Evolutionary conservation across 2,797 vertebrate species (phyloP), one percentile per base, ranked within the genome.

Genomic region (Phyllotis vaccarum): DNA sequence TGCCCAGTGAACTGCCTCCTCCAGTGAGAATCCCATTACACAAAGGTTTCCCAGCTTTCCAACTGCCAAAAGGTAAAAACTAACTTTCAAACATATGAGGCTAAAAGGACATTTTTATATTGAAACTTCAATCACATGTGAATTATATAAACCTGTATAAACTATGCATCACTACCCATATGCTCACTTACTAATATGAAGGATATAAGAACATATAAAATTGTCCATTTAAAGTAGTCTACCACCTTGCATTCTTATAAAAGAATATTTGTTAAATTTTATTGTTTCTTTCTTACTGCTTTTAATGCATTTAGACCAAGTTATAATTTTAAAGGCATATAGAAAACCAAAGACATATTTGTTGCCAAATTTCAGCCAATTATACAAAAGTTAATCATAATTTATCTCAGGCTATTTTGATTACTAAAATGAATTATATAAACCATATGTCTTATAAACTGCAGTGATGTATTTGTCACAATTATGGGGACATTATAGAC

Each of bases 261-360:
- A 86, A 58, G 9, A 91, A 62, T 52, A 79, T 16, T 49, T 66
- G 0, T 46, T 72, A 66, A 75, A 79, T 75, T 80, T 2, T 85
- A 22, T 75, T 27, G 31, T 76, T 87, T 2, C 5, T 93, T 83
- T 86, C 12, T 40, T 34, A 70, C 24, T 49, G 62, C 40, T 60
- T 58, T 95, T 80, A 54, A 29, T 81, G 34, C 68, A 79, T 0
- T 37, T 52, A 78, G 43, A 86, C 3, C n/a, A n/a, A n/a, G 13
- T 40, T n/a, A 4, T 58, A 19, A 82, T 87, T 81, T 93, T 74
- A 79, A 90, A 68, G 10, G 8, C 56, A 70, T 13, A 93, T 90
- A 66, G 12, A 83, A 87, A 58, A 54, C 2, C n/a, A 46, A 85
- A 86, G 27, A 85, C 3, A 6, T 64, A 66, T 5, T 11, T 46